phyloP scores from a whole-genome alignment of 1,140 invertebrate genomes.

The Holotrichia oblita region DNA sequence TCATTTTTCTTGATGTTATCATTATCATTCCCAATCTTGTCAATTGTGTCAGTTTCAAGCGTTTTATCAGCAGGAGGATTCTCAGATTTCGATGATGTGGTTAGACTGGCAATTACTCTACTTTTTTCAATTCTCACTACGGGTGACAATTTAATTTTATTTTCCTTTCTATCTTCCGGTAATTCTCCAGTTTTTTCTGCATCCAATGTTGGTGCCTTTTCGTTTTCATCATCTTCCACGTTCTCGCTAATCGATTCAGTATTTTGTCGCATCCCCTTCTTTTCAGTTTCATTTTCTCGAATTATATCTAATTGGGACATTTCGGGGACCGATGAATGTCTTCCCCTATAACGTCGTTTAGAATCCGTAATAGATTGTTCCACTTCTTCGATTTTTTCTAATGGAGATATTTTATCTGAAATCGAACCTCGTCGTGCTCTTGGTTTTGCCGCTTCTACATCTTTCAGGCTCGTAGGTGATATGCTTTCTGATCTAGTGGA shows the following conservation, averaged over 20 bases:
- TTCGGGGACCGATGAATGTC: conserved; percentile 9
- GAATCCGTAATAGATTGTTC: background rate
- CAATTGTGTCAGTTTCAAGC: background rate
- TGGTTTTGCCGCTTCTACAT: background rate
- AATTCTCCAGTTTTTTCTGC: background rate
- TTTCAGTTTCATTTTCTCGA: conserved; percentile 18
- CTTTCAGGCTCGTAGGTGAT: conserved; percentile 5
- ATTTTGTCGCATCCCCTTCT: background rate
- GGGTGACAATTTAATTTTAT: background rate
- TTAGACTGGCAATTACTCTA: background rate
- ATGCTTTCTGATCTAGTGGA: background rate
- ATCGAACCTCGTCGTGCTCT: conserved; percentile 25
- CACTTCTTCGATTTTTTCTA: conserved; percentile 31
- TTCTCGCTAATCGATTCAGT: background rate
- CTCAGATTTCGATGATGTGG: background rate
- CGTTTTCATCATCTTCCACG: background rate
- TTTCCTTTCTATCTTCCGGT: background rate
- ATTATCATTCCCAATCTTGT: too few species aligned
- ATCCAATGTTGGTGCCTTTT: background rate
- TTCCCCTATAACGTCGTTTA: background rate
- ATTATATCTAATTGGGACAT: background rate
- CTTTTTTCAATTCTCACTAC: conserved; percentile 17
- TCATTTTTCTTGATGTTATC: too few species aligned
- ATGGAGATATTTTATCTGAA: conserved; percentile 1
- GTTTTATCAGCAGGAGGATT: too few species aligned